Evolutionary conservation across 2,113 vertebrate genomes (phyloP), one percentile per base, ranked within the genome.

Genomic region (Eulemur rufifrons): DNA sequence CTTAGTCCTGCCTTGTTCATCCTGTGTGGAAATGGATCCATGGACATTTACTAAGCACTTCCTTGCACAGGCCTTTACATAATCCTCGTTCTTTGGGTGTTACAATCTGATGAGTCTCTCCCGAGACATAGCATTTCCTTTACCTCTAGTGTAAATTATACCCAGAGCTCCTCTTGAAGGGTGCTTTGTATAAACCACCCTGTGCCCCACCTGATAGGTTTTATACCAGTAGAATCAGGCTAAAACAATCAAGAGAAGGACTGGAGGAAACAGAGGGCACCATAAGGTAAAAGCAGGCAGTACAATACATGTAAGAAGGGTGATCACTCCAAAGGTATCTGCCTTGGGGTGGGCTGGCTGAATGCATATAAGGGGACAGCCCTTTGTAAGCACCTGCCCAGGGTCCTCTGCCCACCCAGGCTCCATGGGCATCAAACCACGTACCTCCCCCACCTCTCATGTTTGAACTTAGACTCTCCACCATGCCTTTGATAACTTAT

Each of bases 251-350:
- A n/a, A 76, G 47, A 66, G 37, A 87, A 52, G 68, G 63, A 83
- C 34, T 32, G 66, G 69, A 42, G 73, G 39, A 89, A 91, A 86
- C 0, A 66, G 5, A 66, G 5, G 25, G 32, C 37, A 54, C 29
- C 54, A 52, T 27, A 50, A 74, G 74, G 59, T 47, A 69, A 93
- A 84, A 50, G 3, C 12, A 73, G 73, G 15, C 8, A 8, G 8
- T 12, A 50, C 2, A 76, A 29, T 8, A 0, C 5, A 2, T 1
- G 8, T 25, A 37, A 52, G 12, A 54, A 4, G 10, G 18, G 34
- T 32, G 11, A 56, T n/a, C 2, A 2, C 42, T 56, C 47, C 39
- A 39, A n/a, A 80, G 15, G 4, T 10, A 34, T 54, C 42, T 87
- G 34, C 50, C 45, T 21, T 18, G 21, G 3, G 20, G 39, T 12